These are phyloP conservation scores for Hetaerina americana DNA, from an alignment of 1,140 invertebrate species.

Conservation along the genomic window DNA sequence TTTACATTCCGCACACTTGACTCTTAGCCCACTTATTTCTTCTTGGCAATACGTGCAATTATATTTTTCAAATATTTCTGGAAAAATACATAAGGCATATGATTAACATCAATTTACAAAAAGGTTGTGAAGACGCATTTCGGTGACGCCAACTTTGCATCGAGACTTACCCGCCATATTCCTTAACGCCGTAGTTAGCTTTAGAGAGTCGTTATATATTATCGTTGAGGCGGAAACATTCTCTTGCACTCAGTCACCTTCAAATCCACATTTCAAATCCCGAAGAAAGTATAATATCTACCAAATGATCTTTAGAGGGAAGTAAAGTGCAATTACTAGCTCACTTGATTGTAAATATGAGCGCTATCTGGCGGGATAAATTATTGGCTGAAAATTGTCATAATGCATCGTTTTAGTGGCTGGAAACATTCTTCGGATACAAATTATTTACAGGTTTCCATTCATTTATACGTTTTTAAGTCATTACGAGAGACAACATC, in stretches of 20 bases:
- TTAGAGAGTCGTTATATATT: too few relatives aligned
- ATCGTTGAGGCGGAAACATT: too few relatives aligned
- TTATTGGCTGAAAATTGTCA: neutral
- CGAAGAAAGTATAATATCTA: too few relatives aligned
- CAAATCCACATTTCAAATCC: too few relatives aligned
- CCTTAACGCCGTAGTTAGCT: neutral
- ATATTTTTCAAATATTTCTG: conserved; percentile 62
- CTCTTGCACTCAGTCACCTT: too few relatives aligned
- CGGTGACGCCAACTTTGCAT: neutral
- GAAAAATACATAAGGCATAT: conserved; percentile 16
- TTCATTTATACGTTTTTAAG: too few relatives aligned
- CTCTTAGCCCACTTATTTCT: conserved; percentile 69
- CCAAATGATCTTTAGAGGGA: too few relatives aligned
- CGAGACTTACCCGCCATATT: neutral
- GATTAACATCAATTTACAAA: neutral
- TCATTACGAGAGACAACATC: too few relatives aligned
- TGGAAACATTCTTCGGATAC: too few relatives aligned
- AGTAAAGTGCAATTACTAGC: too few relatives aligned
- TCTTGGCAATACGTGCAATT: conserved; percentile 85
- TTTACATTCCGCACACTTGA: conserved; percentile 76
- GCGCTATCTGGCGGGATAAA: neutral
- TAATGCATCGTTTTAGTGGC: too few relatives aligned
- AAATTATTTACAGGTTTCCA: too few relatives aligned
- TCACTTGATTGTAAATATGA: neutral
- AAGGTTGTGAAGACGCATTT: neutral